Conservation (phyloP, 30 jellyfish, hydroid and myxozoan species). For the Aurelia sp. region DNA sequence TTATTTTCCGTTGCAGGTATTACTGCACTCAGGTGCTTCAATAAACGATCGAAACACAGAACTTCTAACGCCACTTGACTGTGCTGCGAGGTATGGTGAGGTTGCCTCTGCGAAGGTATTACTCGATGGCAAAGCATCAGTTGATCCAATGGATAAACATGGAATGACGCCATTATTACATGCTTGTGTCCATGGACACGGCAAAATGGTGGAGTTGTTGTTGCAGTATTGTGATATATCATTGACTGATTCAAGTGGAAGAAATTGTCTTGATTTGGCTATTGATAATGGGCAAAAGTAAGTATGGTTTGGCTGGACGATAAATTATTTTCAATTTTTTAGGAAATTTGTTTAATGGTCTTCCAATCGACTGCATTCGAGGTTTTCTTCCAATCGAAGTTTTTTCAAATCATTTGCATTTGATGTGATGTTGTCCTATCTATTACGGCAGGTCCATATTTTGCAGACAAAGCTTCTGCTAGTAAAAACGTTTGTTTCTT, state of each 20-base stretch:
- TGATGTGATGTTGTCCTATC: too few species aligned
- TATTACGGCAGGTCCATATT: too few species aligned
- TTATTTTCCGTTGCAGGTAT: neutral
- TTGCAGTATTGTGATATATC: slow-evolving; percentile 81
- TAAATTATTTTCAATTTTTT: neutral
- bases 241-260: slow-evolving; percentile 78
- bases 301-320: neutral
- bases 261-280: slow-evolving; percentile 84
- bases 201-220: slow-evolving; percentile 72
- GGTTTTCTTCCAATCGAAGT: too few species aligned
- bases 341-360: too few species aligned
- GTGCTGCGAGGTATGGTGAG: slow-evolving; percentile 90
- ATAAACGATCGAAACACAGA: slow-evolving; percentile 89
- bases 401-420: too few species aligned
- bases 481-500: too few species aligned
- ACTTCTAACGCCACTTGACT: slow-evolving; percentile 82
- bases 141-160: slow-evolving; percentile 60
- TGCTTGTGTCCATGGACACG: slow-evolving; percentile 81
- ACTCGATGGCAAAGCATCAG: slow-evolving; percentile 73
- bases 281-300: slow-evolving; percentile 80
- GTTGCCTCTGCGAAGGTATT: slow-evolving; percentile 74
- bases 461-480: too few species aligned
- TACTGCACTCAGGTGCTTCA: slow-evolving; percentile 84
- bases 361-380: too few species aligned
- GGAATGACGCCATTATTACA: slow-evolving; percentile 81